These are phyloP conservation scores for Dryobota labecula DNA, from an alignment of 2,888 invertebrate species.

Conservation along the genomic window DNA sequence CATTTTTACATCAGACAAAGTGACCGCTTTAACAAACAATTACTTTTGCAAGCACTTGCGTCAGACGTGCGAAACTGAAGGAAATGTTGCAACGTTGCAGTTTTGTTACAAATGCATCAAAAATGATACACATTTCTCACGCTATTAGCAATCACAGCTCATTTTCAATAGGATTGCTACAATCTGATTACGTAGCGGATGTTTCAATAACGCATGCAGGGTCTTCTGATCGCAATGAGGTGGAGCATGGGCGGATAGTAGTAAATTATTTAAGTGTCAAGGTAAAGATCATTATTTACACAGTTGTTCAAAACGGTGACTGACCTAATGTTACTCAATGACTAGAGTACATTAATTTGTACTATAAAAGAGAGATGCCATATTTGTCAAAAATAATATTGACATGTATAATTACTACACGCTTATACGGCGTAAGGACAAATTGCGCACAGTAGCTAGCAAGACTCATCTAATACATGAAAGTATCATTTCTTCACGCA, in stretches of 20 bases:
- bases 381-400: no score
- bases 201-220: conserved; percentile 50
- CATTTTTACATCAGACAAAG: conserved; percentile 49
- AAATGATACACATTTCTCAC: conserved; percentile 55
- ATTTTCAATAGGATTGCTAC: conserved; percentile 20
- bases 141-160: conserved; percentile 31
- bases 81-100: conserved; percentile 40
- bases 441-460: no score
- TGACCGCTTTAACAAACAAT: conserved; percentile 63
- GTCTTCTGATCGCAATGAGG: conserved; percentile 20
- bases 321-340: not conserved
- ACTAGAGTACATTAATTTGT: not conserved
- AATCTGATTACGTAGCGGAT: conserved; percentile 44
- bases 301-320: conserved; percentile 21
- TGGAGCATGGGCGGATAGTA: conserved; percentile 27
- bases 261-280: conserved; percentile 44
- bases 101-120: conserved; percentile 35
- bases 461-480: no score
- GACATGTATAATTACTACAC: no score
- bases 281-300: conserved; percentile 18
- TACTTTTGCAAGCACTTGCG: conserved; percentile 53
- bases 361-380: not conserved
- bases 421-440: no score
- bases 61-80: conserved; percentile 45
- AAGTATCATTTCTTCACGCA: no score